Conservation (phyloP, 2,113 vertebrate genomes). For the Sula dactylatra region DNA sequence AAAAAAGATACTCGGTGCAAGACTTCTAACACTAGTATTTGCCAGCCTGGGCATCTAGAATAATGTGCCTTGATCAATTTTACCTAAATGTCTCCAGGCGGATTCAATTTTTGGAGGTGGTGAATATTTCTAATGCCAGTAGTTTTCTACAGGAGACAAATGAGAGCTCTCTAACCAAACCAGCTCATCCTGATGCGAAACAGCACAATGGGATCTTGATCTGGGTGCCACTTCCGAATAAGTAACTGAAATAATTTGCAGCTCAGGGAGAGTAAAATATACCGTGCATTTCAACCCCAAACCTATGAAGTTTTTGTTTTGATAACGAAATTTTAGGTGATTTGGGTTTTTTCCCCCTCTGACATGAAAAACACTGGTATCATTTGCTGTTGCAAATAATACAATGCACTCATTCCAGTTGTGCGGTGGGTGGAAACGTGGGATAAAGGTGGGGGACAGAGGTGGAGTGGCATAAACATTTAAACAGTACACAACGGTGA, state of each 20-base stretch:
- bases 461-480: conserved; percentile 63
- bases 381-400: not conserved
- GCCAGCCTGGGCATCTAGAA: not conserved
- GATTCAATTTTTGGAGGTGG: not conserved
- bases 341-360: not conserved
- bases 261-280: not conserved
- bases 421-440: not conserved
- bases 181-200: not conserved
- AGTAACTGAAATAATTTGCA: not conserved
- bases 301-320: not conserved
- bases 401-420: not conserved
- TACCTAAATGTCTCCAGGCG: not conserved
- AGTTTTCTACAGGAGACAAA: not conserved
- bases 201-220: not conserved
- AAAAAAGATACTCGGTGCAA: not conserved
- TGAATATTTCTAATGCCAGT: not conserved
- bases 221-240: not conserved
- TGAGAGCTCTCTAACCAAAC: not conserved
- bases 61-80: not conserved
- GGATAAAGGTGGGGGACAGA: conserved; percentile 4
- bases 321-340: not conserved
- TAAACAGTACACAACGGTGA: conserved; percentile 34
- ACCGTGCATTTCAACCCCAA: not conserved
- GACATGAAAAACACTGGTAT: not conserved
- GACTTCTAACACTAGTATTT: not conserved